Conservation (phyloP, 2,888 invertebrate genomes). For the Euzophera pinguis region DNA sequence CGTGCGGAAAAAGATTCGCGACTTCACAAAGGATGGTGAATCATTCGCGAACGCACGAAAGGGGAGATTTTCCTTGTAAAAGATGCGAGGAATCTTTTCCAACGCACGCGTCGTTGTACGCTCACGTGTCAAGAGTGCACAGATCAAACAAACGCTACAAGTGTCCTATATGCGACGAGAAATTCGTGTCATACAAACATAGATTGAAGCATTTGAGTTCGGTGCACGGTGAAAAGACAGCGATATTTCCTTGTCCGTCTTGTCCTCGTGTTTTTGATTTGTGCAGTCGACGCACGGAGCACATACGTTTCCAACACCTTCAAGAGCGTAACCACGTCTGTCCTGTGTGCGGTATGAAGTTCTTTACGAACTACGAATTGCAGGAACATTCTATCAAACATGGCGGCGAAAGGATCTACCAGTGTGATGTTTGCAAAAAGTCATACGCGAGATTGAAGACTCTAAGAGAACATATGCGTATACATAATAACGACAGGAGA, state of each 20-base stretch:
- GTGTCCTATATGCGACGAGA: constrained; percentile 69
- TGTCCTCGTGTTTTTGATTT: constrained; percentile 66
- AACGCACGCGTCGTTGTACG: constrained; percentile 54
- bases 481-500: constrained; percentile 65
- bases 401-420: constrained; percentile 73
- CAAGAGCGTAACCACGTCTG: constrained; percentile 74
- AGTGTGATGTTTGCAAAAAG: constrained; percentile 76
- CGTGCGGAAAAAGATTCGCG: constrained; percentile 67
- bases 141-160: constrained; percentile 65
- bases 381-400: constrained; percentile 78
- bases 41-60: constrained; percentile 60
- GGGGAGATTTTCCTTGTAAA: constrained; percentile 62
- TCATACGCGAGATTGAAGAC: constrained; percentile 67
- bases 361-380: constrained; percentile 76
- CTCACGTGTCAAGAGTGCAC: constrained; percentile 62
- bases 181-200: constrained; percentile 65
- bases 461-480: constrained; percentile 68
- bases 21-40: constrained; percentile 66
- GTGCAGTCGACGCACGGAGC: constrained; percentile 63
- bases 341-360: constrained; percentile 73
- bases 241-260: constrained; percentile 61
- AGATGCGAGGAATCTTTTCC: constrained; percentile 54
- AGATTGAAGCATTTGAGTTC: constrained; percentile 60
- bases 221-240: constrained; percentile 63
- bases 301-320: constrained; percentile 62